Percentiles rank a stretch among this genome's conserved stretches.
These are phyloP conservation scores for Danaus plexippus DNA, from an alignment of 1,140 invertebrate species.

Conservation along the genomic window DNA sequence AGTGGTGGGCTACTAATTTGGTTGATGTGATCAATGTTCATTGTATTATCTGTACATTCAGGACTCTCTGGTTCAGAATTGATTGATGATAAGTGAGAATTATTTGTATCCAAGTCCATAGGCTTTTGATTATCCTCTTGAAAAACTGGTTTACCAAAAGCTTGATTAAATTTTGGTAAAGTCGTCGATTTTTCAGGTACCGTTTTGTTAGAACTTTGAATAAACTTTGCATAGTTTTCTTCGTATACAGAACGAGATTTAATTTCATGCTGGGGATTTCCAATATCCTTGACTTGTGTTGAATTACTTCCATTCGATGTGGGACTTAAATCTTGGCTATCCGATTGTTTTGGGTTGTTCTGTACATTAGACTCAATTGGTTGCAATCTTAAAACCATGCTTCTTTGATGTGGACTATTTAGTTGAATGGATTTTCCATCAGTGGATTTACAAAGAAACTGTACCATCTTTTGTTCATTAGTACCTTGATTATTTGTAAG, in stretches of 20 bases:
- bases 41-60: conserved; percentile 45
- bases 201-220: conserved; percentile 55
- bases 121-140: conserved; percentile 64
- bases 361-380: conserved; percentile 52
- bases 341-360: conserved; percentile 33
- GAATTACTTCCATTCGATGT: conserved; percentile 21
- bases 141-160: conserved; percentile 79
- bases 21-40: conserved; percentile 56
- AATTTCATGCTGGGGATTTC: conserved; percentile 51
- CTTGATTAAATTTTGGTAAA: conserved; percentile 85
- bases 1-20: conserved; percentile 62
- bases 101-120: conserved; percentile 38
- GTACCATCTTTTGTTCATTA: conserved; percentile 70
- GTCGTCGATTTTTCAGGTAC: conserved; percentile 51
- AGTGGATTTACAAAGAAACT: conserved; percentile 74
- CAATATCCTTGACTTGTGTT: conserved; percentile 27
- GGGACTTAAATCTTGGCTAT: conserved; percentile 40
- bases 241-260: conserved; percentile 71
- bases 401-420: conserved; percentile 61
- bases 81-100: conserved; percentile 34
- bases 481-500: conserved; percentile 63
- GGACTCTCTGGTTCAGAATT: conserved; percentile 32
- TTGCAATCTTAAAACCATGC: conserved; percentile 67
- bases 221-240: conserved; percentile 72
- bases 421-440: conserved; percentile 72